Base-by-base conservation (phyloP, 2,888 invertebrate genomes). In the Fissipunctia ypsillon region DNA sequence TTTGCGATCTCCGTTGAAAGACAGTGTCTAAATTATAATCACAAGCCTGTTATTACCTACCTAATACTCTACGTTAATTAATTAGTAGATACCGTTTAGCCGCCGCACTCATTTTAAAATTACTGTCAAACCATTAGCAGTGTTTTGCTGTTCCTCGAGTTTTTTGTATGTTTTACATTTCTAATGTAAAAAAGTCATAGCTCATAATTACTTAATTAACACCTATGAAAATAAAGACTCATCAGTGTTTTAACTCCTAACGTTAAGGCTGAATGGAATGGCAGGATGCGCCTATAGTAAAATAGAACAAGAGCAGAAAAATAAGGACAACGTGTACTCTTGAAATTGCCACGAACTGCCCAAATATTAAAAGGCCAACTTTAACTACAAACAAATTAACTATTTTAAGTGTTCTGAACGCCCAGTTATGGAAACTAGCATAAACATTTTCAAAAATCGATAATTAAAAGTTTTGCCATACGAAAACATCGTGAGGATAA, bases 371-470 rank as follows among this genome's bases (percentile, higher is more conserved):
- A n/a, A 19, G 10, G 19, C 31, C 6, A 59, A 59, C 16, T 9
- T 59, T 59, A 28, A 43, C 19, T 25, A 41, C 61, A 65, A 31
- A 73, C 45, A 43, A 43, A 60, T 35, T 54, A 43, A 69, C 43
- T 64, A 63, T 73, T 67, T 63, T 28, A 67, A 41, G 67, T 60
- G 52, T 57, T 61, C 50, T 38, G 41, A 25, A 43, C 43, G 19
- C 6, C 19, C 19, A 16, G 16, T 38, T 38, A n/a, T n/a, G 4
- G 9, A 38, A 35, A 38, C 7, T 16, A n/a, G 14, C 7, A 16
- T 4, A 35, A 60, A 59, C n/a, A 25, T 38, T 60, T 59, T 60
- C 16, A 2, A 38, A 60, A 60, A 41, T 41, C 38, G 25, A 6
- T 38, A 59, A 41, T 41, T 60, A 60, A 60, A 60, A 59, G 38